Evolutionary conservation across 2,888 invertebrate genomes (phyloP), one percentile per base, ranked within the genome.

Genomic region (Dynastes grantii): DNA sequence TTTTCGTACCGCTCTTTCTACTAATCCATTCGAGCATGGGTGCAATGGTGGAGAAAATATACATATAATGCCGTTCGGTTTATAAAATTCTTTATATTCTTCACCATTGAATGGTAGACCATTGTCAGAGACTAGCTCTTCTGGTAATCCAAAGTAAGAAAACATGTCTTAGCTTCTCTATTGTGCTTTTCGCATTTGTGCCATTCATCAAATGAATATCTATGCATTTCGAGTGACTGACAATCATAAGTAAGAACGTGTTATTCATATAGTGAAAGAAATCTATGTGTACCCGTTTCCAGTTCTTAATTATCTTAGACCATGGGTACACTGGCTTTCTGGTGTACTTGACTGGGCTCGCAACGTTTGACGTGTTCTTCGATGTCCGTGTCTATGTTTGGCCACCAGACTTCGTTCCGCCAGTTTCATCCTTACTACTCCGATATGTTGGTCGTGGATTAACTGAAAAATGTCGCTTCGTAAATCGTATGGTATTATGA

Each of bases 221-320:
- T 2, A 67, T n/a, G 13, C 13, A 77, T 77, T 88, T 89, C 0
- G 87, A 87, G 77, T 83, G 84, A 11, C 87, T 84, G 80, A 89
- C 88, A 1, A 88, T 85, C 9, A 88, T 79, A 16, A 89, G 80
- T 3, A 88, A 78, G 45, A 86, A 84, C 83, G 84, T 85, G 8
- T 78, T 78, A 9, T 83, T 84, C 55, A 87, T 80, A 40, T 87
- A 88, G 9, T 88, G 88, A 4, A 87, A 87, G 82, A 86, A 88
- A 80, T 89, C 89, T 13, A 88, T 82, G 81, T 89, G 89, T 2
- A 88, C 79, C 11, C 89, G 82, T 75, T 86, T 80, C 86, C 87
- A 87, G 16, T 85, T 83, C 55, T 81, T 78, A 1, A 78, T 78
- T 22, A 87, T 78, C 73, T 79, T 83, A 32, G 79, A 81, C 82